Percentiles rank a stretch among this genome's conserved stretches.
These are phyloP conservation scores for Acromyrmex heyeri DNA, from an alignment of 1,140 invertebrate genomes.

Conservation along the genomic window DNA sequence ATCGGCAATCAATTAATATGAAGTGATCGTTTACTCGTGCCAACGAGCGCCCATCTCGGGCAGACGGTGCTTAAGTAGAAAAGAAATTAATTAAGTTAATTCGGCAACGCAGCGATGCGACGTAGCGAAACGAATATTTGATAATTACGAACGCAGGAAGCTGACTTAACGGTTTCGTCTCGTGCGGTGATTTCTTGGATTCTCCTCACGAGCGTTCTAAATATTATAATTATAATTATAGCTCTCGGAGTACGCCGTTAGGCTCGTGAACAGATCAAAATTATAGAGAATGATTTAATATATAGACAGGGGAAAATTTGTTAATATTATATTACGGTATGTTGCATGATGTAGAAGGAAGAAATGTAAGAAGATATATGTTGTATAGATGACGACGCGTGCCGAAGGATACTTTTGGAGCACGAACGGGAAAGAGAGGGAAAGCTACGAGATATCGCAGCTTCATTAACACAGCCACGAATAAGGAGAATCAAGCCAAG, in stretches of 20 bases:
- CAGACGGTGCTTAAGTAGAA: constrained; percentile 61
- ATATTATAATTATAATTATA: constrained; percentile 50
- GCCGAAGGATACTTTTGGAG: constrained; percentile 86
- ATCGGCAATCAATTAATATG: constrained; percentile 70
- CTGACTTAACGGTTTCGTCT: constrained; percentile 34
- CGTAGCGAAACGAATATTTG: constrained; percentile 70
- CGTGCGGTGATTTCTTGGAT: constrained; percentile 13
- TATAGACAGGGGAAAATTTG: not conserved
- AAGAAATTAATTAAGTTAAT: constrained; percentile 78
- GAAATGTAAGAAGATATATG: not conserved
- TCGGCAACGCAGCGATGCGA: constrained; percentile 37
- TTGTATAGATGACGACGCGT: constrained; percentile 83
- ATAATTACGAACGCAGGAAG: constrained; percentile 67
- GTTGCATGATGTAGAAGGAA: not conserved
- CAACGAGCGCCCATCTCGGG: constrained; percentile 6
- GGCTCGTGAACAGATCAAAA: not conserved
- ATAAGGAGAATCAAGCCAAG: constrained; percentile 85
- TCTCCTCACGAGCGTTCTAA: not conserved
- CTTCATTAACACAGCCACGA: constrained; percentile 89
- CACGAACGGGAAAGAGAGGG: constrained; percentile 89
- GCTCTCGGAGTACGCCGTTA: not conserved
- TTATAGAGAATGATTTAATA: not conserved
- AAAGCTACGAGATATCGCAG: constrained; percentile 91
- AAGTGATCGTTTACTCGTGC: constrained; percentile 18
- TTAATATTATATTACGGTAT: not conserved